A percentile compares a stretch with the other conserved stretches of the same genome.
phyloP scores from a whole-genome alignment of 2,888 invertebrate species.

The Siphlonurus alternatus region DNA sequence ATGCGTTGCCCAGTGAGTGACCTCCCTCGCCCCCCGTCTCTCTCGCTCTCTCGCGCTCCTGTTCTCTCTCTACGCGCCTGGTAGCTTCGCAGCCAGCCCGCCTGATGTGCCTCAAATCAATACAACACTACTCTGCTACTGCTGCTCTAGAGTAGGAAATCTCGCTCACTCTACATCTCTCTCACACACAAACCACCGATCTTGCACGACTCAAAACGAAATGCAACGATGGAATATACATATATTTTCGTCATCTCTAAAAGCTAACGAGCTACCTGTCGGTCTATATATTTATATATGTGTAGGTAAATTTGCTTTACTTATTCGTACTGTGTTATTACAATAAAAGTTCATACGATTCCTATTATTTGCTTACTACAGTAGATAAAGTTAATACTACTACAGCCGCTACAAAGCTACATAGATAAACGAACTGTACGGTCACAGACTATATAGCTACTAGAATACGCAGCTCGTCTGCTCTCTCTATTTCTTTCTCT shows the following conservation, averaged over 20 bases:
- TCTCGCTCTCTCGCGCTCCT: neutral
- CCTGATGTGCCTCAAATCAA: neutral
- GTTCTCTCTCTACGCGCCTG: neutral
- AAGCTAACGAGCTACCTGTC: neutral
- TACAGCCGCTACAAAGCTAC: no score
- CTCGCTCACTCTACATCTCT: neutral
- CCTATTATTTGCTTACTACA: no score
- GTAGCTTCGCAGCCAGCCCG: neutral
- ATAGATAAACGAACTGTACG: no score
- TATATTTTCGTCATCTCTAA: neutral
- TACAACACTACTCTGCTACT: neutral
- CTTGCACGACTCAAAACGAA: neutral
- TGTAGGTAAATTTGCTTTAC: no score
- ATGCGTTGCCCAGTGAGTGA: neutral
- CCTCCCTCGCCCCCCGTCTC: neutral
- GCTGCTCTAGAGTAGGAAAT: neutral
- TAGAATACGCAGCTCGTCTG: no score
- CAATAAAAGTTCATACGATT: no score
- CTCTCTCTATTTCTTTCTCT: no score
- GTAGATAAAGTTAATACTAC: no score
- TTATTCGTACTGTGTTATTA: no score
- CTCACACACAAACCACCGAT: neutral
- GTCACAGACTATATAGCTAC: no score
- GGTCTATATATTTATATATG: no score
- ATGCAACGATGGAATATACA: neutral